These are phyloP conservation scores for Psophia crepitans DNA, from an alignment of 2,113 vertebrate genomes.

Conservation along the genomic window DNA sequence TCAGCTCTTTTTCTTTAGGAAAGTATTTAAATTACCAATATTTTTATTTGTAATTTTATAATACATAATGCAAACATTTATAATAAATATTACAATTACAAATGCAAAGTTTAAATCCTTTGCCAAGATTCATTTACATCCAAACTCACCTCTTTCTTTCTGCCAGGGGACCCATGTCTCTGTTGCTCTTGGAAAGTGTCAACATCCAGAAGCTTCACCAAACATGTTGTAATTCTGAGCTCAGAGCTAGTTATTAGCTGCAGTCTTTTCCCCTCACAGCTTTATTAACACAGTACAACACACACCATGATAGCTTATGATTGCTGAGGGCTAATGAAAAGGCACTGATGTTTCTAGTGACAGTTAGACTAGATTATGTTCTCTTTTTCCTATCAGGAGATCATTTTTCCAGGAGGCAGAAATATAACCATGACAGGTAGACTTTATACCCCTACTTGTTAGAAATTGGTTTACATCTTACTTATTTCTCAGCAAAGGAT, in stretches of 20 bases:
- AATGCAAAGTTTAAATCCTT: background rate
- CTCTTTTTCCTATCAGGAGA: background rate
- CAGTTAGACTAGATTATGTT: background rate
- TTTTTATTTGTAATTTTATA: background rate
- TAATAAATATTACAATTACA: background rate
- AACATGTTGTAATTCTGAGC: background rate
- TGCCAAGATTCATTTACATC: background rate
- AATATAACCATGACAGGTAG: background rate
- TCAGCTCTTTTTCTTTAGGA: background rate
- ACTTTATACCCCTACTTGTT: background rate
- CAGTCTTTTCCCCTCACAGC: background rate
- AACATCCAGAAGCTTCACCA: background rate
- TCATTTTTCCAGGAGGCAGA: background rate
- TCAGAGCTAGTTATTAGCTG: background rate
- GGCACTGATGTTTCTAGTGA: background rate
- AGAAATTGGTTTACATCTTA: background rate
- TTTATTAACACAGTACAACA: background rate
- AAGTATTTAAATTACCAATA: background rate
- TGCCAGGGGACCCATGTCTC: background rate
- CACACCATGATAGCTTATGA: background rate
- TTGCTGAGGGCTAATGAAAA: constrained; percentile 8
- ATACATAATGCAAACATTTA: background rate
- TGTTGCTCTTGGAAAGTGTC: background rate
- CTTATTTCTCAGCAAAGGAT: background rate
- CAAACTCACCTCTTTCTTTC: background rate